A percentile compares a stretch with the other conserved stretches of the same genome.
These are phyloP conservation scores for Brachyopa scutellaris DNA, from an alignment of 2,888 invertebrate species.

Conservation along the genomic window DNA sequence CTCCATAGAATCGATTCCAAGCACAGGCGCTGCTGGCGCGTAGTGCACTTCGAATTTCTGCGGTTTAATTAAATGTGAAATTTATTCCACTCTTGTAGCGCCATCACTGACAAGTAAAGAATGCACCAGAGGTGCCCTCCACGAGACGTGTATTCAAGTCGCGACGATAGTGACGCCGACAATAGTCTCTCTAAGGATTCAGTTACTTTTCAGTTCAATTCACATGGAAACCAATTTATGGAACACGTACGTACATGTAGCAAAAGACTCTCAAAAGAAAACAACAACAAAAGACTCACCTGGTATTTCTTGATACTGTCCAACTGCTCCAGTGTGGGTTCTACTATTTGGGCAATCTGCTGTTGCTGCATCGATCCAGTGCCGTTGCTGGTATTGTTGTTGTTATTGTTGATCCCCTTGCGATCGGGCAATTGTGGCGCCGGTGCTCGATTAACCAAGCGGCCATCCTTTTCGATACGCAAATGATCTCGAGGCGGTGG, in stretches of 20 bases:
- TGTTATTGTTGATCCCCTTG: constrained; percentile 79
- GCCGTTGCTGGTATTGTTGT: constrained; percentile 75
- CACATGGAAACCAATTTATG: constrained; percentile 6
- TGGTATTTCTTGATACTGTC: constrained; percentile 96
- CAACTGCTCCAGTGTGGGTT: constrained; percentile 92
- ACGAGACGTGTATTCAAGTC: constrained; percentile 16
- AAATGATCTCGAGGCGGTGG: constrained; percentile 86
- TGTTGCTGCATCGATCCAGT: constrained; percentile 80
- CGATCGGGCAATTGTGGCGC: constrained; percentile 87
- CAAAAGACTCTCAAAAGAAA: too few relatives aligned
- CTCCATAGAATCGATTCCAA: not conserved
- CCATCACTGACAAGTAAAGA: constrained; percentile 14
- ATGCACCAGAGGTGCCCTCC: not conserved
- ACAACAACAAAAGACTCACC: too few relatives aligned
- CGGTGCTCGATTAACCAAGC: constrained; percentile 86
- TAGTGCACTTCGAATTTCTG: constrained; percentile 19
- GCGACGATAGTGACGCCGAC: not conserved
- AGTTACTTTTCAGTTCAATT: constrained; percentile 24
- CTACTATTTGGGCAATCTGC: constrained; percentile 82
- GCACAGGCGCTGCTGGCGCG: not conserved
- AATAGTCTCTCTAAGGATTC: constrained; percentile 17
- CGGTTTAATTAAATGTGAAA: constrained; percentile 51
- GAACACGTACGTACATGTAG: not conserved
- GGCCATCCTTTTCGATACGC: constrained; percentile 85
- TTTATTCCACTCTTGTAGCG: constrained; percentile 40